These are phyloP conservation scores for Spodoptera picta DNA, from an alignment of 2,888 invertebrate genomes.

Conservation along the genomic window DNA sequence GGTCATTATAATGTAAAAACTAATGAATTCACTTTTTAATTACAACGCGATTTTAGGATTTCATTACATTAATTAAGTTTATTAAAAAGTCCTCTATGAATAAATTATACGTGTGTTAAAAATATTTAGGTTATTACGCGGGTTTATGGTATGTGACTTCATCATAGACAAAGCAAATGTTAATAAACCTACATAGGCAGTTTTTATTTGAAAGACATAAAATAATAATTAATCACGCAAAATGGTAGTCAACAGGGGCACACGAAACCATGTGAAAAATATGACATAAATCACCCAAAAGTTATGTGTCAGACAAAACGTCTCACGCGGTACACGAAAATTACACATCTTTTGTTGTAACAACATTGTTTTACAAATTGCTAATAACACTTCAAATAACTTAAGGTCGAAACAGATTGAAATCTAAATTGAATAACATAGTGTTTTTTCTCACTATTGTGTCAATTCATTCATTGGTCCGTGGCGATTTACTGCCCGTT, in stretches of 20 bases:
- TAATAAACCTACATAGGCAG: constrained; percentile 4
- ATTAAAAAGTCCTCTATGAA: constrained; percentile 22
- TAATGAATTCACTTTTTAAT: constrained; percentile 51
- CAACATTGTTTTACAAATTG: constrained; percentile 75
- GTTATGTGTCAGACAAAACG: constrained; percentile 57
- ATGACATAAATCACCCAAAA: constrained; percentile 59
- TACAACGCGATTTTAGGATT: constrained; percentile 42
- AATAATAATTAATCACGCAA: constrained; percentile 13
- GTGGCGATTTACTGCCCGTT: constrained; percentile 55
- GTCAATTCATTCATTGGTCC: constrained; percentile 69
- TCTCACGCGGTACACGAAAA: constrained; percentile 61
- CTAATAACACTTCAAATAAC: constrained; percentile 73
- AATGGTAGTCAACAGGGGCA: constrained; percentile 6
- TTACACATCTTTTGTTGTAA: constrained; percentile 72
- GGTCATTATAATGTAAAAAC: constrained; percentile 34
- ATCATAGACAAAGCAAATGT: background rate
- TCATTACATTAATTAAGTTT: constrained; percentile 45
- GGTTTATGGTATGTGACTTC: constrained; percentile 1
- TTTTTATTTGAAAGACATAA: constrained; percentile 11
- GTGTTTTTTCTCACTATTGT: constrained; percentile 80
- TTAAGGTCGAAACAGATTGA: constrained; percentile 71
- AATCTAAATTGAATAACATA: constrained; percentile 74
- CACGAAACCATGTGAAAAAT: constrained; percentile 56
- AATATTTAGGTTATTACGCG: constrained; percentile 17
- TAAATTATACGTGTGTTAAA: constrained; percentile 13